These are phyloP conservation scores for Macroteleia sp. DNA, from an alignment of 2,888 invertebrate species.

Conservation along the genomic window DNA sequence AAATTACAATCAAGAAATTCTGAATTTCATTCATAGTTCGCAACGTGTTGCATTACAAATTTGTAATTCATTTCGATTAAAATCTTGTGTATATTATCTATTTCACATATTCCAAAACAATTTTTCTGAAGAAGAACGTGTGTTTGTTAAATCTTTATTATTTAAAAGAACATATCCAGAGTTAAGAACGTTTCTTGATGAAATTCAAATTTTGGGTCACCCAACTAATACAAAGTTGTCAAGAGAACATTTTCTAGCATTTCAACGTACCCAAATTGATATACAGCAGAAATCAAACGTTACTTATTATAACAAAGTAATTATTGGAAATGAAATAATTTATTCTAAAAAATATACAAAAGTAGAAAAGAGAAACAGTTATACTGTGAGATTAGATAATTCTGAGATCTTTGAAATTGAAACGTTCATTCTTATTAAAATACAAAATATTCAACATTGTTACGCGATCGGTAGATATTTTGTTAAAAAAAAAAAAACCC, in stretches of 20 bases:
- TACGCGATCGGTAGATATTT: constrained; percentile 14
- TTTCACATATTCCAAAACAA: too few relatives aligned
- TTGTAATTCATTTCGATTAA: constrained; percentile 16
- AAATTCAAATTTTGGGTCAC: background rate
- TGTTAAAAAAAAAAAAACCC: background rate
- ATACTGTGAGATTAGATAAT: constrained; percentile 14
- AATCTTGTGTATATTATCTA: background rate
- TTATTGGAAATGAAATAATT: constrained; percentile 11
- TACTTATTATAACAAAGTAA: constrained; percentile 9
- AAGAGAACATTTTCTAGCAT: constrained; percentile 27
- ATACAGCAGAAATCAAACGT: constrained; percentile 8
- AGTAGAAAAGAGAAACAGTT: constrained; percentile 35
- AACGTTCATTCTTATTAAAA: constrained; percentile 6
- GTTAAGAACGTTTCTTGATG: background rate
- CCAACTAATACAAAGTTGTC: background rate
- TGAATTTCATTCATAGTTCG: constrained; percentile 40
- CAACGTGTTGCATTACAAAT: constrained; percentile 48
- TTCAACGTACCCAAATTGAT: constrained; percentile 35
- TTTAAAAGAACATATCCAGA: background rate
- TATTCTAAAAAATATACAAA: constrained; percentile 21
- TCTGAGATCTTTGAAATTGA: constrained; percentile 20
- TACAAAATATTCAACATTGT: background rate
- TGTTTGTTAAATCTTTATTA: background rate
- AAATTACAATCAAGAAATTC: constrained; percentile 35
- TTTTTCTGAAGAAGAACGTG: too few relatives aligned